These are phyloP conservation scores for Microplitis mediator DNA, from an alignment of 1,140 invertebrate genomes.

Conservation along the genomic window DNA sequence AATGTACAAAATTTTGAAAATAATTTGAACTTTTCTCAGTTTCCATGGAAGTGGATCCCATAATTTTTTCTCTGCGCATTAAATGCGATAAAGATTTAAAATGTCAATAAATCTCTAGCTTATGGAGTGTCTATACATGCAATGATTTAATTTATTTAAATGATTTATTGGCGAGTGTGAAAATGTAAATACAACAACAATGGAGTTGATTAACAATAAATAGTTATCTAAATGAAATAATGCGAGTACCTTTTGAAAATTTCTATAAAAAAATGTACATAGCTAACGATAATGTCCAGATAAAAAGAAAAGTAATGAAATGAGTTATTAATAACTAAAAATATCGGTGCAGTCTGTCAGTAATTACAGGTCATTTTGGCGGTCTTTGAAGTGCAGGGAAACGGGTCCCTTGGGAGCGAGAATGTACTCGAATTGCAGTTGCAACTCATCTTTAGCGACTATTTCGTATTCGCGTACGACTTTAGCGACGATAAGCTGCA, in stretches of 20 bases:
- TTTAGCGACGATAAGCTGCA: slow-evolving; percentile 77
- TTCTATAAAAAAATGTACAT: slow-evolving; percentile 24
- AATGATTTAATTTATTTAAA: not conserved
- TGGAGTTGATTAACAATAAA: slow-evolving; percentile 36
- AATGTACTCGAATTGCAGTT: slow-evolving; percentile 79
- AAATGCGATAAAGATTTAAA: too few species aligned
- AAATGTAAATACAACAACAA: slow-evolving; percentile 34
- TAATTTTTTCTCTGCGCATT: too few species aligned
- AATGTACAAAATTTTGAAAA: too few species aligned
- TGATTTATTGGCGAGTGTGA: slow-evolving; percentile 16
- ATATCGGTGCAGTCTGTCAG: slow-evolving; percentile 3
- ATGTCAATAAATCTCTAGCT: too few species aligned
- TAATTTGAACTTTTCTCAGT: too few species aligned
- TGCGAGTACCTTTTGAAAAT: slow-evolving; percentile 37
- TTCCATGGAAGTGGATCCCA: too few species aligned
- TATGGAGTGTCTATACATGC: too few species aligned
- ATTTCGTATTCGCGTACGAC: slow-evolving; percentile 74
- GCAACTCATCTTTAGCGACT: slow-evolving; percentile 69
- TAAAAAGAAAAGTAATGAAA: not conserved
- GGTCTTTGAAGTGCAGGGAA: slow-evolving; percentile 69
- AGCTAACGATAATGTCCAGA: slow-evolving; percentile 19
- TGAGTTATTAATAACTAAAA: not conserved
- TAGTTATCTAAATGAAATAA: slow-evolving; percentile 35
- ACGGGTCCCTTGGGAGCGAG: slow-evolving; percentile 74
- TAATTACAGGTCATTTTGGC: slow-evolving; percentile 36